These are phyloP conservation scores for Tetramorium bicarinatum DNA, from an alignment of 2,888 invertebrate genomes.

Conservation along the genomic window DNA sequence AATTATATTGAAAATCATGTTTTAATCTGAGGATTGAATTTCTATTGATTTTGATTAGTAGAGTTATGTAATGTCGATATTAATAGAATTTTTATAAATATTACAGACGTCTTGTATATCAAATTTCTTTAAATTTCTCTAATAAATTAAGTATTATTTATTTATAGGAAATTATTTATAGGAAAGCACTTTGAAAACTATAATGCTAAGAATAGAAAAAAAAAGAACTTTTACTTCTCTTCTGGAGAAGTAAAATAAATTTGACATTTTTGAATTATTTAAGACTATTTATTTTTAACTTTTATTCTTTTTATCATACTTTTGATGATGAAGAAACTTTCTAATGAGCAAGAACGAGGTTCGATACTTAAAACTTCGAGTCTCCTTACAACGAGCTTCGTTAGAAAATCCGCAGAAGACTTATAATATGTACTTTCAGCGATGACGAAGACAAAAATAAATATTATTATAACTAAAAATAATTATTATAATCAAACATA, in stretches of 20 bases:
- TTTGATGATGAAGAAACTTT: conserved; percentile 36
- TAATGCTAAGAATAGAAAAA: not conserved
- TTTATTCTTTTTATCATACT: not conserved
- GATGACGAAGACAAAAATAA: not conserved
- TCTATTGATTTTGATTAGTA: not conserved
- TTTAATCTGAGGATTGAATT: not conserved
- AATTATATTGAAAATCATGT: not conserved
- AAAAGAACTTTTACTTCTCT: not conserved
- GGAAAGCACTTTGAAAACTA: not conserved
- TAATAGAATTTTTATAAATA: not conserved
- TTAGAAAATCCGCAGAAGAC: conserved; percentile 10
- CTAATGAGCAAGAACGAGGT: conserved; percentile 25
- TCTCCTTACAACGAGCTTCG: conserved; percentile 35
- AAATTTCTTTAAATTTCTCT: not conserved
- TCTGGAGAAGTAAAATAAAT: not conserved
- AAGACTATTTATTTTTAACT: not conserved
- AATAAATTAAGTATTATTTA: not conserved
- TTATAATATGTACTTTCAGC: not conserved
- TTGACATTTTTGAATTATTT: not conserved
- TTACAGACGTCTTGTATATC: not conserved
- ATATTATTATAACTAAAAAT: conserved; percentile 9
- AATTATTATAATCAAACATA: conserved; percentile 8
- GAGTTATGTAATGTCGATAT: not conserved
- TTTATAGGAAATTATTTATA: no score
- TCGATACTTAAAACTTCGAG: not conserved